Evolutionary conservation across 2,113 vertebrate species (phyloP), one percentile per base, ranked within the genome.

Genomic region (Globicephala melas): DNA sequence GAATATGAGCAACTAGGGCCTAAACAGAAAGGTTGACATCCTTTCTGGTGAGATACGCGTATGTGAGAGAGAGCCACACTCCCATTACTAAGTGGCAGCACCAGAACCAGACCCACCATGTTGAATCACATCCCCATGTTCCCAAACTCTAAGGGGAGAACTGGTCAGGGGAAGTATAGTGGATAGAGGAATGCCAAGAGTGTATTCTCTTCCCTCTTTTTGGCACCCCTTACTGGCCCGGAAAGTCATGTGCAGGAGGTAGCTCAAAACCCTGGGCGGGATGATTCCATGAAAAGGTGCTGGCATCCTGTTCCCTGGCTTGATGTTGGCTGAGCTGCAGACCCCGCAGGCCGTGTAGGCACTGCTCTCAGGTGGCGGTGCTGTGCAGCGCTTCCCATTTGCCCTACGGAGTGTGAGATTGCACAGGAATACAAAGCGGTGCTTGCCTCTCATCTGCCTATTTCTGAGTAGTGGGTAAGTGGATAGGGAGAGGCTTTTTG

Each of bases 341-440:
- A 18, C 41, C 1, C 53, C 28, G 17, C 9, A 18, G 47, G 8
- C 36, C 68, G 2, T 1, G 0, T 0, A 18, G 53, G 17, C 17
- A 0, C 26, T 79, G 25, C 38, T 33, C 0, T 50, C 17, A 2
- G 25, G 67, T 53, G 15, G 53, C 53, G 53, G 53, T 53, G 53
- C 53, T 53, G 53, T 53, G 53, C 53, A 53, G 53, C 5, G 53
- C 41, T 44, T 50, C 47, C 76, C 11, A 5, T 11, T 21, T 71
- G 25, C 38, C 71, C 55, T 28, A 1, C 31, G 31, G 21, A 55
- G 8, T 76, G 31, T 76, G 47, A 44, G 55, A 73, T 10, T 38
- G 0, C 20, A 50, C 5, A 0, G 0, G 4, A 86, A 20, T 5
- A 9, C 5, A 41, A 23, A n/a, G 23, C 10, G 25, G 0, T 36